These are phyloP conservation scores for Plestiodon gilberti DNA, from an alignment of 2,113 vertebrate species.

Conservation along the genomic window DNA sequence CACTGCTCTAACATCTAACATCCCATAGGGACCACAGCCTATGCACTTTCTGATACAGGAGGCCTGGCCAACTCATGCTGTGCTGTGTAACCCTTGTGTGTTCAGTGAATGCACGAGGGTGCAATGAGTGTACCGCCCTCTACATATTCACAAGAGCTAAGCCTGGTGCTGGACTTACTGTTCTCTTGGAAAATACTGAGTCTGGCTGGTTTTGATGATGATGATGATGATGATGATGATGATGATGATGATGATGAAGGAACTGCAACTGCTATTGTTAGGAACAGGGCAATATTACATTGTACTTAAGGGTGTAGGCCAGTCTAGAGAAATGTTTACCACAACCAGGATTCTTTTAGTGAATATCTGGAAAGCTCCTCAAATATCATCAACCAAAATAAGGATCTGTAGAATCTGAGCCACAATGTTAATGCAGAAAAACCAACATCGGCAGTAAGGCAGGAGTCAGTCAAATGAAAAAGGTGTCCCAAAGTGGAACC, in stretches of 20 bases:
- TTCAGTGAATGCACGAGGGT: constrained; percentile 5
- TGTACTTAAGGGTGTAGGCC: too few relatives aligned
- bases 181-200: neutral
- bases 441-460: neutral
- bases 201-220: neutral
- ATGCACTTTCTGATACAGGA: neutral
- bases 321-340: neutral
- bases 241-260: neutral
- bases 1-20: too few relatives aligned
- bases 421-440: too few relatives aligned
- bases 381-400: neutral
- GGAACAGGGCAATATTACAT: neutral
- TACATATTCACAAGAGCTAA: neutral
- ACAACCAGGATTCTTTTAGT: neutral
- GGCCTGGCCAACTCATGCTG: neutral
- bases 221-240: too few relatives aligned
- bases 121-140: neutral
- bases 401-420: neutral
- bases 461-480: neutral
- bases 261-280: neutral
- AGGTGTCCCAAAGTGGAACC: neutral
- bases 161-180: neutral
- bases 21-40: too few relatives aligned
- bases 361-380: neutral
- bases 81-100: too few relatives aligned